Base-by-base conservation (phyloP, 2,113 vertebrate genomes). In the Toxotes jaculatrix region DNA sequence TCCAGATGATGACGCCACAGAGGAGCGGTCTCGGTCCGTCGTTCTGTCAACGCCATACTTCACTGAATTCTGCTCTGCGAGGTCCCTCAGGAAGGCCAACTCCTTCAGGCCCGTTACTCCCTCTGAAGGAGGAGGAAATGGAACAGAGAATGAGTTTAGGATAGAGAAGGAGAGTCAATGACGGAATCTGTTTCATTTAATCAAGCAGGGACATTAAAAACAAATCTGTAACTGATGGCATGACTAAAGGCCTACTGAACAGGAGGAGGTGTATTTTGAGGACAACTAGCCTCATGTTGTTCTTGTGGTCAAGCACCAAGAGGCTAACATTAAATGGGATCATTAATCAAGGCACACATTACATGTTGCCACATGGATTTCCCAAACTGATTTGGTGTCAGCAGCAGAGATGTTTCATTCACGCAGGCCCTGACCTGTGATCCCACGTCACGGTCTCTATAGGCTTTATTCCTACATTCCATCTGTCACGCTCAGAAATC, bases 31-130 rank as follows among this genome's bases (percentile, higher is more conserved):
- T 1, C 89, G 57, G 27, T 86, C 88, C 0, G 86, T 83, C 0
- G 87, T 90, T n/a, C 96, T 95, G 73, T 98, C 97, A 0, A 98
- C 93, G 0, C 97, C 97, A 0, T 99, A 99, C 87, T 99, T 99
- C 34, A 95, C 93, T 0, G 95, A 98, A 84, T 99, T 99, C 94
- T 99, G 98, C 88, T 99, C 98, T 0, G 98, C 97, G 31, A 99
- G 96, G 89, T 99, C 98, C 45, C 98, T 90, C 79, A 99, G 94
- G 90, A 99, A 99, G 0, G 98, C 98, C 91, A 99, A 83, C 53
- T 99, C 98, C 93, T 99, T 99, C 91, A 99, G 90, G 21, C 97
- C 98, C 0, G 97, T 99, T 67, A 99, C 96, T 21, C 98, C 98
- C 93, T 99, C 98, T 93, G 87, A 9, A 66, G 32, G n/a, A 57